Base-by-base conservation (phyloP, 2,797 vertebrate species). In the Leucoraja ocellata region DNA sequence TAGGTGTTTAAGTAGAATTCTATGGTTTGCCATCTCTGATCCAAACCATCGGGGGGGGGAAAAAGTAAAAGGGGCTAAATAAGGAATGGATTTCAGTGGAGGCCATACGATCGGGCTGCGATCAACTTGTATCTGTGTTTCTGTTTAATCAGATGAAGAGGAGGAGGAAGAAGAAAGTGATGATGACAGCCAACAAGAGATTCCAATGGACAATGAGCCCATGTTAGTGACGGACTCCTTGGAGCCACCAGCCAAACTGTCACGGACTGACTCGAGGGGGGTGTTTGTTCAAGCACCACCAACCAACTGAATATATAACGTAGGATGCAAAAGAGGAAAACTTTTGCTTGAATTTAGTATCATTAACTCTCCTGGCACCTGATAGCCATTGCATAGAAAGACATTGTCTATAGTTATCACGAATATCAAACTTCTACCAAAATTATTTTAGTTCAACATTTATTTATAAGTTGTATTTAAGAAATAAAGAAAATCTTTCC, bases 131-230 rank as follows among this genome's bases (percentile, higher is more conserved):
- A 88, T 88, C 68, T 88, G 14, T 91, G 11, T 54, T 74, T 36
- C 9, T 73, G 39, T 91, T 73, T 74, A 25, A 91, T 92, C 90
- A 21, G 98, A 98, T 28, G 98, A 99, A 78, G 98, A 98, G 0
- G 98, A 98, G 0, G 98, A 98, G 7, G 98, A 98, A 0, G 98
- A 98, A 0, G 98, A 98, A 94, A 98, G 97, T 0, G 98, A 98
- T 0, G 98, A 98, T 0, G 98, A 98, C 81, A 94, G 97, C 39
- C 95, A 95, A 0, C 97, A 97, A 65, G 98, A 98, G 74, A 95
- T 98, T 63, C 94, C 97, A 8, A 95, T 98, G 94, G 97, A 97
- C 0, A 94, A 96, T 32, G 96, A 96, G 21, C 95, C 96, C 0
- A 95, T 96, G 0, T 95, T 95, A 0, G 95, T 97, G 46, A 96